A percentile compares a stretch with the other conserved stretches of the same genome.
Conservation (phyloP, 1,140 invertebrate species). For the Conus betulinus region DNA sequence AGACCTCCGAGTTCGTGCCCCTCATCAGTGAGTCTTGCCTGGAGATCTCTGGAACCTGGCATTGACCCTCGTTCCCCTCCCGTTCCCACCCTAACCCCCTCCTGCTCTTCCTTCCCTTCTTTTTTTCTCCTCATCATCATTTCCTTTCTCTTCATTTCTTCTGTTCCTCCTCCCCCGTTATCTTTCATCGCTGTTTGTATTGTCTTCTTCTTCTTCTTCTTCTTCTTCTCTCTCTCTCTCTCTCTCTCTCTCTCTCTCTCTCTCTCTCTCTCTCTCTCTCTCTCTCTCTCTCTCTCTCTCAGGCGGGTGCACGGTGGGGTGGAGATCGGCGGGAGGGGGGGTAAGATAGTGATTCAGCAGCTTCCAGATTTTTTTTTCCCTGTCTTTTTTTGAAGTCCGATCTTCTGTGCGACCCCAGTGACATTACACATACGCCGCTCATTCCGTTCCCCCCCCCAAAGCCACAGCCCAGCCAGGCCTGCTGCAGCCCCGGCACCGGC, state of each 20-base stretch:
- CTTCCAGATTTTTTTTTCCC: too few species aligned
- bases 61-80: not conserved
- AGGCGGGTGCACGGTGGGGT: not conserved
- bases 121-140: not conserved
- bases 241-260: not conserved
- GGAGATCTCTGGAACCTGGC: not conserved
- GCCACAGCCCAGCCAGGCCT: too few species aligned
- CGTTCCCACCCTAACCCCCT: not conserved
- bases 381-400: too few species aligned
- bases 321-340: too few species aligned
- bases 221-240: not conserved
- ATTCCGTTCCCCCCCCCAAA: too few species aligned
- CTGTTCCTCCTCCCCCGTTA: not conserved
- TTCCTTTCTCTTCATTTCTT: not conserved
- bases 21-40: conserved; percentile 77
- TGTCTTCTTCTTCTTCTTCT: not conserved
- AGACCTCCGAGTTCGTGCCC: conserved; percentile 81
- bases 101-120: not conserved
- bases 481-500: too few species aligned
- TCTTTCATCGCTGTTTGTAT: too few species aligned
- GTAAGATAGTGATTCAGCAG: too few species aligned
- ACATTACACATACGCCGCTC: too few species aligned
- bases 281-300: conserved; percentile 19
- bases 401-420: too few species aligned
- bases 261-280: conserved; percentile 26